These are phyloP conservation scores for Carduelis carduelis DNA, from an alignment of 2,797 vertebrate species.

Conservation along the genomic window DNA sequence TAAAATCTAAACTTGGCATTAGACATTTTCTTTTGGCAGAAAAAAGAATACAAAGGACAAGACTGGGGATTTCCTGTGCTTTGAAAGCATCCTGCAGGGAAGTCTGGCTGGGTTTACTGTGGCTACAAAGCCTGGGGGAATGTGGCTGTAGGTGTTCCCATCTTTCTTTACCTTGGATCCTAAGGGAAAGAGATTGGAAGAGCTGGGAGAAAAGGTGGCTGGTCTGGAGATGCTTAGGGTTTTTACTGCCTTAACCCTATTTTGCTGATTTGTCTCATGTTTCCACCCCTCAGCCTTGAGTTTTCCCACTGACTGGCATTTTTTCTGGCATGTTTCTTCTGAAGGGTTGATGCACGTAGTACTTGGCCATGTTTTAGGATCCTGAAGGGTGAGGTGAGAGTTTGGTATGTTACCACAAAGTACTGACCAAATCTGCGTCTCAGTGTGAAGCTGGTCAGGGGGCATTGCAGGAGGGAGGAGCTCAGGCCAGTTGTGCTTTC, in stretches of 20 bases:
- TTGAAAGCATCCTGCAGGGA: not conserved
- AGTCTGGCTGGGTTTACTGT: not conserved
- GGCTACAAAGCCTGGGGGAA: not conserved
- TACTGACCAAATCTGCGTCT: not conserved
- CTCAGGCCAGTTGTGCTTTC: not conserved
- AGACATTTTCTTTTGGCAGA: not conserved
- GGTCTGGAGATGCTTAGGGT: not conserved
- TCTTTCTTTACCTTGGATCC: not conserved
- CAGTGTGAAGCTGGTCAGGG: not conserved
- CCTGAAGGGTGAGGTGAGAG: not conserved
- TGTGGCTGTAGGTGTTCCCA: not conserved
- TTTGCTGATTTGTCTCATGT: not conserved
- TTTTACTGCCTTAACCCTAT: not conserved
- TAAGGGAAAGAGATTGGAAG: not conserved
- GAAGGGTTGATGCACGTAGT: not conserved
- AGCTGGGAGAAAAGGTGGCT: not conserved
- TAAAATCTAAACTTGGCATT: not conserved
- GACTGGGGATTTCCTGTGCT: not conserved
- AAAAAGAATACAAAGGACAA: not conserved
- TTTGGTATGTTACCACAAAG: not conserved
- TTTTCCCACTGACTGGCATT: not conserved
- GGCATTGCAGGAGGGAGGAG: not conserved
- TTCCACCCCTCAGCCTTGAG: not conserved
- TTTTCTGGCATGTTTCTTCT: not conserved
- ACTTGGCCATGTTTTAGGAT: not conserved